phyloP scores from a whole-genome alignment of 1,140 invertebrate genomes.

The Drosophila prosaltans region DNA sequence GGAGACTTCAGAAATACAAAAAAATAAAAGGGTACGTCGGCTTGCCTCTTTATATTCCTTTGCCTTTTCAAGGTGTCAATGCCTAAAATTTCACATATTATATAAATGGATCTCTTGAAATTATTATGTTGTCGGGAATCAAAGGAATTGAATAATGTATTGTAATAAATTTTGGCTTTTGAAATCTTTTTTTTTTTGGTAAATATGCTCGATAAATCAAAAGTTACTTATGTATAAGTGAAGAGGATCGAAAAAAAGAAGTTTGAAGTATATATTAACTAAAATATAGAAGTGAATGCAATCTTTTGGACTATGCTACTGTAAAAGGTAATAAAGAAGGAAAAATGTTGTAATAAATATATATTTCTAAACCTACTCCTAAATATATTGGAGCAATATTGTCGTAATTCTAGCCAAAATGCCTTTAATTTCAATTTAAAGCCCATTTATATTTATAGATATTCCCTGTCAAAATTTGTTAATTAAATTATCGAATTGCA shows the following conservation, averaged over 20 bases:
- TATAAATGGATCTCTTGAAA: neutral
- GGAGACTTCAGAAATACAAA: conserved; percentile 19
- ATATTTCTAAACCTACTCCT: too few species aligned
- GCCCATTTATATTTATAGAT: too few species aligned
- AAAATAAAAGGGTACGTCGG: conserved; percentile 35
- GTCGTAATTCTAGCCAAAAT: too few species aligned
- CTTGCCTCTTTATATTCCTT: neutral
- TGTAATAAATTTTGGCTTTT: conserved; percentile 13
- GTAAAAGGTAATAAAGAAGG: too few species aligned
- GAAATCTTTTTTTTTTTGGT: neutral
- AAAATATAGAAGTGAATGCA: too few species aligned
- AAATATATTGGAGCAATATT: too few species aligned
- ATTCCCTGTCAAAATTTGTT: too few species aligned
- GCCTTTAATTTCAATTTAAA: too few species aligned
- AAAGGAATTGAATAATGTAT: conserved; percentile 46
- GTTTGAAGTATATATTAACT: neutral
- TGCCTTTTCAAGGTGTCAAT: conserved; percentile 28
- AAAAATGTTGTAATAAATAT: too few species aligned
- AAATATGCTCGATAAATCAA: neutral
- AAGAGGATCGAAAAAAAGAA: neutral
- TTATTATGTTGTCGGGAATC: neutral
- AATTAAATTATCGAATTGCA: too few species aligned
- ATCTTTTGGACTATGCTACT: too few species aligned
- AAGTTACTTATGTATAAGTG: neutral
- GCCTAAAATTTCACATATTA: neutral